Conservation (phyloP, 2,888 invertebrate species). For the Aphidius colemani region DNA sequence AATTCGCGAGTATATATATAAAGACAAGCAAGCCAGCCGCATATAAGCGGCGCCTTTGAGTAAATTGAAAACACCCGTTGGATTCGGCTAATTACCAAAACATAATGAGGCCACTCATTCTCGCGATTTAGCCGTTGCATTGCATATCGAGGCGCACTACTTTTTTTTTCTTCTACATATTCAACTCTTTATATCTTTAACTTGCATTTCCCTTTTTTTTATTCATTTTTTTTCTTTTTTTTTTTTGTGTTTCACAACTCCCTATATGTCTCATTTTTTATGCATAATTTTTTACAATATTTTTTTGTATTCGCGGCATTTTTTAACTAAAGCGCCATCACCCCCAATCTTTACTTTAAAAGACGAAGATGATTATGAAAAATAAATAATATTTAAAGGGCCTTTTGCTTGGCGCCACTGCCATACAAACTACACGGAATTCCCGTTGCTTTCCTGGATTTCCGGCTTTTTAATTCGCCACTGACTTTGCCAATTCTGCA, state of each 20-base stretch:
- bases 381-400: too few relatives aligned
- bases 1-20: not conserved
- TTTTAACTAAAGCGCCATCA: conserved; percentile 22
- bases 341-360: conserved; percentile 26
- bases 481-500: conserved; percentile 20
- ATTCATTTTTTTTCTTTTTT: conserved; percentile 1
- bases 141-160: conserved; percentile 24
- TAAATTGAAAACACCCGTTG: conserved; percentile 57
- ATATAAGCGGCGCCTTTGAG: conserved; percentile 40
- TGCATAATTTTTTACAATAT: too few relatives aligned
- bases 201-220: not conserved
- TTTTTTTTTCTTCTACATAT: conserved; percentile 22
- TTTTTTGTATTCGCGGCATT: conserved; percentile 7
- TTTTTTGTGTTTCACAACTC: not conserved
- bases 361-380: not conserved
- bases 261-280: not conserved
- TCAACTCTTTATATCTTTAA: too few relatives aligned
- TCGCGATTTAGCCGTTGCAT: conserved; percentile 38
- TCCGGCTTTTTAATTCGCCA: conserved; percentile 44
- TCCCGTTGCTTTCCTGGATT: conserved; percentile 46
- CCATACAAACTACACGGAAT: conserved; percentile 46
- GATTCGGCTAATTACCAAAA: conserved; percentile 60
- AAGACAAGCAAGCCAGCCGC: conserved; percentile 27
- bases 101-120: conserved; percentile 54
- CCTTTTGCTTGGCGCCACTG: conserved; percentile 47